A percentile compares a stretch with the other conserved stretches of the same genome.
phyloP scores from a whole-genome alignment of 2,888 invertebrate species.

The Argyresthia goedartella region DNA sequence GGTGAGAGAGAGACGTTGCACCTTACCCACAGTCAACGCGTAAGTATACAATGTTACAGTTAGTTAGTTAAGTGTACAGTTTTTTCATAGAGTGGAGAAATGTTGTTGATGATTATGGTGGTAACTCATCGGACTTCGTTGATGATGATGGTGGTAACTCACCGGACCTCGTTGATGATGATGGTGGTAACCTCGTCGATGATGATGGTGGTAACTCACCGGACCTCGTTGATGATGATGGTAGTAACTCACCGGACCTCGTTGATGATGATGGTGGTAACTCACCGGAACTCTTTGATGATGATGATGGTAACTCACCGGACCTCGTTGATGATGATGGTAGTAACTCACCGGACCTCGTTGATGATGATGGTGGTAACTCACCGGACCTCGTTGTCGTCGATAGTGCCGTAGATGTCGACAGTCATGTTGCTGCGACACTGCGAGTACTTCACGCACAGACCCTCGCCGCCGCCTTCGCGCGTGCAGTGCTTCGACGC shows the following conservation, averaged over 20 bases:
- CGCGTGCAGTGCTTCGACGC: background rate
- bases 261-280: background rate
- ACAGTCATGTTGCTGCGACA: slow-evolving; percentile 1
- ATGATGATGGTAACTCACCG: background rate
- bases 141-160: no score
- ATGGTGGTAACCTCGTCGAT: no score
- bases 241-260: background rate
- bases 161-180: no score
- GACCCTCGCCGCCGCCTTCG: background rate
- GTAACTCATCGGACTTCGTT: no score
- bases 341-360: no score
- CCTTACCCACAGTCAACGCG: no score
- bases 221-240: background rate
- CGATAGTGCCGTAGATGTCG: slow-evolving; percentile 2
- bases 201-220: background rate
- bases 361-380: no score
- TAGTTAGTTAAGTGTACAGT: no score
- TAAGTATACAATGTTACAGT: no score
- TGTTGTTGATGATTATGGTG: no score
- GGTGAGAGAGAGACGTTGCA: no score
- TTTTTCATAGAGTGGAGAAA: no score
- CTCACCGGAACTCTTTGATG: background rate
- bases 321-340: background rate
- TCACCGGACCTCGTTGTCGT: slow-evolving; percentile 3
- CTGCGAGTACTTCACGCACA: slow-evolving; percentile 4